Percentiles rank a stretch among this genome's conserved stretches.
phyloP scores from a whole-genome alignment of 1,140 invertebrate species.

The Campoletis sonorensis region DNA sequence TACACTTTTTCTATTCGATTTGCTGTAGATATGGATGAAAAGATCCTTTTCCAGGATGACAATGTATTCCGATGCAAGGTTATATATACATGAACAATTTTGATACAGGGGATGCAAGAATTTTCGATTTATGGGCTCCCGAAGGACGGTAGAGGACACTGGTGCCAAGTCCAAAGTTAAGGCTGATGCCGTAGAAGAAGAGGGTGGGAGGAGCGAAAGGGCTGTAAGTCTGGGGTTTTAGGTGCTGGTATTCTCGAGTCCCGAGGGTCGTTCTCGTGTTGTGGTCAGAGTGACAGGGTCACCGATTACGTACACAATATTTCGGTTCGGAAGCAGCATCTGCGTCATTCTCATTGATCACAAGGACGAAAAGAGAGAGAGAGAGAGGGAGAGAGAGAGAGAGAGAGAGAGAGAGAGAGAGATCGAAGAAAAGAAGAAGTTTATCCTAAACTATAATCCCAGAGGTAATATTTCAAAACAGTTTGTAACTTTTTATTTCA shows the following conservation, averaged over 20 bases:
- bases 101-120: conserved; percentile 42
- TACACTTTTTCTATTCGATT: no score
- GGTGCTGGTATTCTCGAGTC: not conserved
- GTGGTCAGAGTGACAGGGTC: conserved; percentile 59
- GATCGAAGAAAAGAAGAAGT: no score
- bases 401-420: no score
- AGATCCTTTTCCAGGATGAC: no score
- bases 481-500: not conserved
- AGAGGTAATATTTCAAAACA: not conserved
- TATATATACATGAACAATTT: no score
- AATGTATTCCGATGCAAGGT: no score
- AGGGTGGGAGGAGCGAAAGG: not conserved
- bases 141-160: conserved; percentile 47
- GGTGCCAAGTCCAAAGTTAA: conserved; percentile 18
- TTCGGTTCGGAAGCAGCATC: conserved; percentile 53
- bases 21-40: no score
- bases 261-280: conserved; percentile 41
- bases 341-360: conserved; percentile 58
- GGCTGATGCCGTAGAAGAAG: not conserved
- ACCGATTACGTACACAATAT: conserved; percentile 59
- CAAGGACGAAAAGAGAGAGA: no score
- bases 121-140: conserved; percentile 58
- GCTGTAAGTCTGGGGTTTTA: conserved; percentile 19
- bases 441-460: not conserved
- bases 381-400: no score